These are phyloP conservation scores for Sphaerophoria taeniata DNA, from an alignment of 2,888 invertebrate species.

Conservation along the genomic window DNA sequence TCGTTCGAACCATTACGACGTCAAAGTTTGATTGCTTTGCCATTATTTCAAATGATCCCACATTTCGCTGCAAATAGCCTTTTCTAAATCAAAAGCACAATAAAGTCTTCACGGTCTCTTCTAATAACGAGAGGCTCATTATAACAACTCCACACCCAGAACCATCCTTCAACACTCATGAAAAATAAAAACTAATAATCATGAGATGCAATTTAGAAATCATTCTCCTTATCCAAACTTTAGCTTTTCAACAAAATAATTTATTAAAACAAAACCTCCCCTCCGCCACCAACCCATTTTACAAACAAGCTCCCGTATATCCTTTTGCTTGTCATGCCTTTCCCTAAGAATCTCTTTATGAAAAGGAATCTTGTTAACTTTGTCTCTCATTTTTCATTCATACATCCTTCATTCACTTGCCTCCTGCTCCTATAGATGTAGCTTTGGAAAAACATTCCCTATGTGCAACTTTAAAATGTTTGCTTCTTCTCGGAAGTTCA, in stretches of 20 bases:
- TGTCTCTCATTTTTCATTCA: background rate
- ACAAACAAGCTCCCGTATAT: background rate
- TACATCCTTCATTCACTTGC: background rate
- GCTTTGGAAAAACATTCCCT: slow-evolving; percentile 46
- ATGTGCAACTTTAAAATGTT: slow-evolving; percentile 38
- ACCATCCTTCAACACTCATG: background rate
- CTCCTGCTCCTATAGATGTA: background rate
- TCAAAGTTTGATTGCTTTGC: no score
- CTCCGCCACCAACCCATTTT: background rate
- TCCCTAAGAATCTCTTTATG: background rate
- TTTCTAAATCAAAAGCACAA: no score
- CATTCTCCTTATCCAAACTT: background rate
- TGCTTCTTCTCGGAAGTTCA: slow-evolving; percentile 41
- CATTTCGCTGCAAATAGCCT: no score
- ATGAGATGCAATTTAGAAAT: slow-evolving; percentile 3
- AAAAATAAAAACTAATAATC: background rate
- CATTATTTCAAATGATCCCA: no score
- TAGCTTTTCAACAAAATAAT: slow-evolving; percentile 3
- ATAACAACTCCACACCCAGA: background rate
- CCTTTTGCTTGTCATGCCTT: background rate
- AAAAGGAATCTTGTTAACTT: slow-evolving; percentile 36
- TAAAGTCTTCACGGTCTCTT: no score
- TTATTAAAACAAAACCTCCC: background rate
- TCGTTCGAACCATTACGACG: no score
- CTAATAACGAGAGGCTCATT: background rate